Percentiles rank a stretch among this genome's conserved stretches.
phyloP scores from a whole-genome alignment of 2,113 vertebrate genomes.

The Phalacrocorax carbo region DNA sequence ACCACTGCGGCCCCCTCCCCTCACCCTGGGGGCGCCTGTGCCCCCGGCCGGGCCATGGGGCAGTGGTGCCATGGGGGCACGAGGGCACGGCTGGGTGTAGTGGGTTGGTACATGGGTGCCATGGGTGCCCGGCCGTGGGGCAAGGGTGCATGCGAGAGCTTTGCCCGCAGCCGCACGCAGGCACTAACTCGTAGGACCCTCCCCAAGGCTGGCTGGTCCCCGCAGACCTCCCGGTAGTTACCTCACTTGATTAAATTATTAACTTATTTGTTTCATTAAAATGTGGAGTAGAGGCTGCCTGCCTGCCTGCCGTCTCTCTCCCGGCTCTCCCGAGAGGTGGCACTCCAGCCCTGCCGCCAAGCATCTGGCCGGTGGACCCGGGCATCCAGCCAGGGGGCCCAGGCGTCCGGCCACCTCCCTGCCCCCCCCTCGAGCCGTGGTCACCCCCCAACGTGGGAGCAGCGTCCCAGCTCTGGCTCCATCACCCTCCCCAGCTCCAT shows the following conservation, averaged over 20 bases:
- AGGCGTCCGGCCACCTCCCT: neutral
- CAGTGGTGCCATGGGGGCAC: neutral
- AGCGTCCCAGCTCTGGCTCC: fast-evolving
- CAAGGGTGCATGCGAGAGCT: slow-evolving; percentile 48
- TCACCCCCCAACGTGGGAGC: fast-evolving
- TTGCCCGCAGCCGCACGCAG: slow-evolving; percentile 56
- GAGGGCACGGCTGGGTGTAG: neutral
- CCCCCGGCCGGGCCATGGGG: neutral
- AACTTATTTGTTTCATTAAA: slow-evolving; percentile 96
- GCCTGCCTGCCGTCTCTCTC: neutral
- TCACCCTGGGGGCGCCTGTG: neutral
- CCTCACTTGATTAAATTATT: slow-evolving; percentile 94
- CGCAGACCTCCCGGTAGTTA: slow-evolving; percentile 75
- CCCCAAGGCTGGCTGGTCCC: slow-evolving; percentile 53
- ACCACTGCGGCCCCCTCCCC: neutral
- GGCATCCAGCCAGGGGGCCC: neutral
- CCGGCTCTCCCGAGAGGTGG: slow-evolving; percentile 43
- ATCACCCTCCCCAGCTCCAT: fast-evolving
- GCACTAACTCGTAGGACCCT: neutral
- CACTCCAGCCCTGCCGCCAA: neutral
- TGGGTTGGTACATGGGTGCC: neutral
- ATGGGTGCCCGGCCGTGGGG: neutral
- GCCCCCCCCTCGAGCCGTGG: fast-evolving
- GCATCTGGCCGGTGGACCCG: fast-evolving
- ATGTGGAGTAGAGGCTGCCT: slow-evolving; percentile 79